phyloP scores from a whole-genome alignment of 2,797 vertebrate species.

The Notoglanidium macrostoma region DNA sequence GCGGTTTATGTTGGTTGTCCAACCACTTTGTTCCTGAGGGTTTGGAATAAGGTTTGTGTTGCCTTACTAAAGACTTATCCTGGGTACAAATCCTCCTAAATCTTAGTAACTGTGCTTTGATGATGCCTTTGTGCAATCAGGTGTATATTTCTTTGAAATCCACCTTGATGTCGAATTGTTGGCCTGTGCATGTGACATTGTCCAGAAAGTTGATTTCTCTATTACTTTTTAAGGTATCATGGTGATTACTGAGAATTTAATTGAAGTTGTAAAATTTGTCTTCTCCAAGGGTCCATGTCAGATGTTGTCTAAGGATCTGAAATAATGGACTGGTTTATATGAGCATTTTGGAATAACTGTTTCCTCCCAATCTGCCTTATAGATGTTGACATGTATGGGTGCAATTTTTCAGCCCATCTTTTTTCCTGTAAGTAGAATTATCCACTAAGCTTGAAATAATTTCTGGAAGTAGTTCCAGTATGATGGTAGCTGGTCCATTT shows the following conservation, averaged over 20 bases:
- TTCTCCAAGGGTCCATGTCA: background rate
- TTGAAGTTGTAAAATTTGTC: background rate
- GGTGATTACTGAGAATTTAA: background rate
- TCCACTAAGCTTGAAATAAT: background rate
- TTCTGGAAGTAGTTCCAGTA: background rate
- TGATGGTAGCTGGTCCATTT: background rate
- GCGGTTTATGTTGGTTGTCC: too few relatives aligned
- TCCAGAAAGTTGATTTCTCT: background rate
- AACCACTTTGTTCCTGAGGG: background rate
- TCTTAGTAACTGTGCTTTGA: slow-evolving; percentile 32
- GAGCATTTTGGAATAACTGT: background rate
- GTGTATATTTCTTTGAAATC: slow-evolving; percentile 44
- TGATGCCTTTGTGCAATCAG: background rate
- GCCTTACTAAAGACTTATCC: background rate
- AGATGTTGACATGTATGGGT: background rate
- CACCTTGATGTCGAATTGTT: background rate
- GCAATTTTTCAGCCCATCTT: slow-evolving; percentile 8
- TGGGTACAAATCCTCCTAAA: slow-evolving; percentile 36
- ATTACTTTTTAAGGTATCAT: background rate
- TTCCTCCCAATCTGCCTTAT: background rate
- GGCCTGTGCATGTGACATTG: background rate
- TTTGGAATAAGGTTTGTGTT: background rate
- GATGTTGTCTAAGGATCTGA: background rate
- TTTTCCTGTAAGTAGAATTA: background rate
- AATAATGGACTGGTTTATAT: background rate